Evolutionary conservation across 1,140 invertebrate species (phyloP).

Genomic region (Drosophila jambulina): DNA sequence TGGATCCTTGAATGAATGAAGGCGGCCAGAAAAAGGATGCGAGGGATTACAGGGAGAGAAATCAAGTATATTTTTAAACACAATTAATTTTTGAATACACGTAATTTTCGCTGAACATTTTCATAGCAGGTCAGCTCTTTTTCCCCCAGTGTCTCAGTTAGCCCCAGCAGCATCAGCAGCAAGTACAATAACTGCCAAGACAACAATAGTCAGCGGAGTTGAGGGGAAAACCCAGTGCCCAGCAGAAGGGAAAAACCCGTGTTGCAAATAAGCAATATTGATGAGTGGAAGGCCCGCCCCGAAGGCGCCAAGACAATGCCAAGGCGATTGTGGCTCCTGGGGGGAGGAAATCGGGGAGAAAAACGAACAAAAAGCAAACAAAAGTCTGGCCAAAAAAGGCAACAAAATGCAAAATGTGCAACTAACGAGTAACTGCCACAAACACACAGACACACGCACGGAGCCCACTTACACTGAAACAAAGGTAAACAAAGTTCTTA

Average conservation of each 20-base stretch:
- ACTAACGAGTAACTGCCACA: constrained; percentile 58
- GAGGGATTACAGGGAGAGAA: constrained; percentile 4
- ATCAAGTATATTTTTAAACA: too few species aligned
- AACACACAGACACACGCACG: constrained; percentile 7
- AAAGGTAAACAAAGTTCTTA: constrained; percentile 47
- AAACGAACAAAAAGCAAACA: constrained; percentile 31
- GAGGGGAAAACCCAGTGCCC: background rate
- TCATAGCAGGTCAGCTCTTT: background rate
- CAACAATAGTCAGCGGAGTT: constrained; percentile 27
- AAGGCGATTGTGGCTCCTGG: constrained; percentile 15
- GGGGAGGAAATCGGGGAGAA: background rate
- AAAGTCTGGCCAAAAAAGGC: constrained; percentile 55
- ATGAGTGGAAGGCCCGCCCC: constrained; percentile 61
- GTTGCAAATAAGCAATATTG: constrained; percentile 81
- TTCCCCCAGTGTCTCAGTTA: constrained; percentile 13
- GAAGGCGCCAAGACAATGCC: constrained; percentile 54
- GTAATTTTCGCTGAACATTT: background rate
- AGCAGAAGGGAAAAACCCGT: constrained; percentile 30
- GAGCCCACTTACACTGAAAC: constrained; percentile 17
- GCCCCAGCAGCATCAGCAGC: constrained; percentile 8
- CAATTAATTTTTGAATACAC: background rate
- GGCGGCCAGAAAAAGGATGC: background rate
- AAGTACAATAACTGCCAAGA: constrained; percentile 62
- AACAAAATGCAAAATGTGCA: constrained; percentile 64
- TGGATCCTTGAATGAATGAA: constrained; percentile 9